These are phyloP conservation scores for Parambassis ranga DNA, from an alignment of 2,797 vertebrate species.

Conservation along the genomic window DNA sequence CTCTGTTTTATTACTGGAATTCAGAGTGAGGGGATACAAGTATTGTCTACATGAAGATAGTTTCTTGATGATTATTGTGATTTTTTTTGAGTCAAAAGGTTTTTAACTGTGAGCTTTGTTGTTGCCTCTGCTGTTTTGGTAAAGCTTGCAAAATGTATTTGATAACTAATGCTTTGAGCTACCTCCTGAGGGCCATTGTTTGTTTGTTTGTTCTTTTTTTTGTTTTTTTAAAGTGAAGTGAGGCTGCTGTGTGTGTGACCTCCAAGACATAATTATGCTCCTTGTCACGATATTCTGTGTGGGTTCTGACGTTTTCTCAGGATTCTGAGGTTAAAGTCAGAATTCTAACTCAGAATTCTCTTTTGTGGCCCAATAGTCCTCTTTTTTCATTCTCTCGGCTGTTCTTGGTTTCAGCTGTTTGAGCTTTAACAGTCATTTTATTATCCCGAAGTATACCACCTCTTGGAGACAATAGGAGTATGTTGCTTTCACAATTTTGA, in stretches of 20 bases:
- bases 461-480: slow-evolving; percentile 11
- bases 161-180: slow-evolving; percentile 60
- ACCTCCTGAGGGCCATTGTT: slow-evolving; percentile 56
- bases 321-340: too few species aligned
- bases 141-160: slow-evolving; percentile 50
- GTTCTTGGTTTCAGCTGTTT: slow-evolving; percentile 36
- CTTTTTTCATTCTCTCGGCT: not conserved
- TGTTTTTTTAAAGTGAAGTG: too few species aligned
- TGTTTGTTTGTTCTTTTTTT: too few species aligned
- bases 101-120: slow-evolving; percentile 32
- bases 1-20: slow-evolving; percentile 44
- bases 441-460: slow-evolving; percentile 18
- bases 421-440: slow-evolving; percentile 51
- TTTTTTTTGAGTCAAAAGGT: slow-evolving; percentile 23
- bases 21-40: slow-evolving; percentile 7
- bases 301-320: too few species aligned
- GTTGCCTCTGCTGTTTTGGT: slow-evolving; percentile 57
- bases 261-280: slow-evolving; percentile 40
- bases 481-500: slow-evolving; percentile 25
- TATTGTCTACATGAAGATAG: slow-evolving; percentile 46
- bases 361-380: slow-evolving; percentile 32
- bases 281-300: too few species aligned
- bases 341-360: slow-evolving; percentile 31
- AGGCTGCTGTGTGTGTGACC: slow-evolving; percentile 12
- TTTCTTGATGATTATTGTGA: slow-evolving; percentile 34